Evolutionary conservation across 2,888 invertebrate genomes (phyloP).

Genomic region (Biston betularia): DNA sequence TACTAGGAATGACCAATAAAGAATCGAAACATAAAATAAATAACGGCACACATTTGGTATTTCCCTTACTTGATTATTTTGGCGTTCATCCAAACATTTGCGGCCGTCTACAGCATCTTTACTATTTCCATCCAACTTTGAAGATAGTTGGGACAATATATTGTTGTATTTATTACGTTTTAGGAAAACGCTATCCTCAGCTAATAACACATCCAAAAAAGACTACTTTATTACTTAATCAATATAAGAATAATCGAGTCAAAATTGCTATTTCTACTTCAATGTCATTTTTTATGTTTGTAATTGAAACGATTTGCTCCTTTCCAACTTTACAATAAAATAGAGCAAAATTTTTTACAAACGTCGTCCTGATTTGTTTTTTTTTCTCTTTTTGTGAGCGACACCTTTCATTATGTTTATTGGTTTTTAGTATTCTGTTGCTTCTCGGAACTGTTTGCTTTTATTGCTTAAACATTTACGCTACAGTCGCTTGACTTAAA

Average conservation of each 20-base stretch:
- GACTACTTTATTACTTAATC: background rate
- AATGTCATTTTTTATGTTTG: slow-evolving; percentile 20
- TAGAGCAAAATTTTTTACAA: slow-evolving; percentile 37
- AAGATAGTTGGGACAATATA: slow-evolving; percentile 58
- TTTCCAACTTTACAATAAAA: slow-evolving; percentile 37
- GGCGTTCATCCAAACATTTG: slow-evolving; percentile 72
- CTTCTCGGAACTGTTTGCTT: slow-evolving; percentile 34
- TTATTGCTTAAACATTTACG: slow-evolving; percentile 35
- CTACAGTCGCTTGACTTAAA: slow-evolving; percentile 27
- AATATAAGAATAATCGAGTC: slow-evolving; percentile 29
- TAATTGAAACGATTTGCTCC: slow-evolving; percentile 39
- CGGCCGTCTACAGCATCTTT: slow-evolving; percentile 57
- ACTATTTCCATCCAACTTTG: slow-evolving; percentile 56
- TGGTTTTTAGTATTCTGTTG: slow-evolving; percentile 40
- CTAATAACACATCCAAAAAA: slow-evolving; percentile 12
- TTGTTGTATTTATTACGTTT: slow-evolving; percentile 52
- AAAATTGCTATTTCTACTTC: slow-evolving; percentile 21
- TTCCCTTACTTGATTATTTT: slow-evolving; percentile 76
- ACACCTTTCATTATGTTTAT: slow-evolving; percentile 47
- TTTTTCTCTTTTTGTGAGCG: slow-evolving; percentile 41
- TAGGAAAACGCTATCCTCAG: slow-evolving; percentile 30
- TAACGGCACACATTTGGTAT: slow-evolving; percentile 63
- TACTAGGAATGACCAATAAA: slow-evolving; percentile 65
- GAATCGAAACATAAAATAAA: slow-evolving; percentile 66
- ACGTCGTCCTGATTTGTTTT: slow-evolving; percentile 43